Conservation (phyloP, 2,888 invertebrate genomes). For the Gymnoscelis rufifasciata region DNA sequence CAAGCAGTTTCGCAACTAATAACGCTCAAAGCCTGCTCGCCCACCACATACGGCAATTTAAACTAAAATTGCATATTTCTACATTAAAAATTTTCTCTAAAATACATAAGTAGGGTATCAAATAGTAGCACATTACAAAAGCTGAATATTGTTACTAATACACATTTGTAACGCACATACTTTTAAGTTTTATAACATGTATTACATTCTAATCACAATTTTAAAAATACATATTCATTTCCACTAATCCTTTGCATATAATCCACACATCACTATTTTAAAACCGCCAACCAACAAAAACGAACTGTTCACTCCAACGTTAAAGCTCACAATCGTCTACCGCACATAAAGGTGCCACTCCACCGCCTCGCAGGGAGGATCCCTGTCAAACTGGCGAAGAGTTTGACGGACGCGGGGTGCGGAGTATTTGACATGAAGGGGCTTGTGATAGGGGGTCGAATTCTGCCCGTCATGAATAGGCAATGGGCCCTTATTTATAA, state of each 20-base stretch:
- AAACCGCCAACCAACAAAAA: conserved; percentile 23
- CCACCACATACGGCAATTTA: no score
- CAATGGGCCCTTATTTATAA: conserved; percentile 79
- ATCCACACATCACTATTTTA: conserved; percentile 1
- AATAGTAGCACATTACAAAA: no score
- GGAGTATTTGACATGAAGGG: conserved; percentile 80
- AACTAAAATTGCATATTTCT: no score
- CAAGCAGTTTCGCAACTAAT: no score
- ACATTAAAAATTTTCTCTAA: no score
- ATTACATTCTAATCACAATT: no score
- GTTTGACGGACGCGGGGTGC: conserved; percentile 79
- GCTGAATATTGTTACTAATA: no score
- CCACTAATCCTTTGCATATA: background rate
- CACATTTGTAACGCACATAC: no score
- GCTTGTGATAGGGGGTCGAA: conserved; percentile 74
- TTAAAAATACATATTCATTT: no score
- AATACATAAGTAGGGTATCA: no score
- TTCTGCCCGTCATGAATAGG: conserved; percentile 79
- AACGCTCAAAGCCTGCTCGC: no score
- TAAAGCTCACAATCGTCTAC: conserved; percentile 34
- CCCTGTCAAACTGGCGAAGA: conserved; percentile 79
- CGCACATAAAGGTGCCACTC: conserved; percentile 60
- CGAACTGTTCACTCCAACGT: conserved; percentile 24
- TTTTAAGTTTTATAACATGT: no score
- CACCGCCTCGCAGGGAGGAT: conserved; percentile 76